A percentile compares a stretch with the other conserved stretches of the same genome.
phyloP scores from a whole-genome alignment of 2,888 invertebrate species.

The Cephus pulcher region DNA sequence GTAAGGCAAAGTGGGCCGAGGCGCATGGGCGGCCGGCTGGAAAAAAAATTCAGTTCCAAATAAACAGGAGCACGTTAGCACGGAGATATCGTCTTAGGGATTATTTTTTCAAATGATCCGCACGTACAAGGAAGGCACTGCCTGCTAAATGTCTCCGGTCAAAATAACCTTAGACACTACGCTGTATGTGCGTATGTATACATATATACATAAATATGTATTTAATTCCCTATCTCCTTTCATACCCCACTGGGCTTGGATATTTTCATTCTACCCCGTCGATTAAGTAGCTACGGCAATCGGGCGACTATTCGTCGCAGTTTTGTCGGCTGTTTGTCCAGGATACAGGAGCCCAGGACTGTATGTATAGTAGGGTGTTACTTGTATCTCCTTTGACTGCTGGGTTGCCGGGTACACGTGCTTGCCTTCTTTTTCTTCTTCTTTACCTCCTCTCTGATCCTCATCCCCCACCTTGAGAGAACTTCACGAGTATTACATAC shows the following conservation, averaged over 20 bases:
- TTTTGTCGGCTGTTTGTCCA: not conserved
- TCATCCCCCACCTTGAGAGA: not conserved
- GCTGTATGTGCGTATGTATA: not conserved
- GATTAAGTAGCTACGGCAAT: not conserved
- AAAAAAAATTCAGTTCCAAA: constrained; percentile 16
- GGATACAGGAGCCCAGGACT: not conserved
- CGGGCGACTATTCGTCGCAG: not conserved
- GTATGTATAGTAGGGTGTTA: not conserved
- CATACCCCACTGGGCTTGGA: not conserved
- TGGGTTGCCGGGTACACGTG: not conserved
- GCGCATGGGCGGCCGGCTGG: constrained; percentile 31
- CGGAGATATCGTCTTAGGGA: constrained; percentile 12
- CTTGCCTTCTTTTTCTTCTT: not conserved
- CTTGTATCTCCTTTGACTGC: not conserved
- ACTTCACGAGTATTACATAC: constrained; percentile 20
- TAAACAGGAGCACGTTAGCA: constrained; percentile 14
- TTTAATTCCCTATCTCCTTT: not conserved
- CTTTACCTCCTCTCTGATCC: not conserved
- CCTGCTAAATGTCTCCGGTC: constrained; percentile 38
- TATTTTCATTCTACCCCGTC: not conserved
- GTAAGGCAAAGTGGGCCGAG: constrained; percentile 48
- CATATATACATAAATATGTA: no score
- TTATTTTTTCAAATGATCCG: constrained; percentile 49
- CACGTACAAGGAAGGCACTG: constrained; percentile 24
- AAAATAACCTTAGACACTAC: not conserved